Evolutionary conservation across 2,113 vertebrate genomes (phyloP), one percentile per base, ranked within the genome.

Genomic region (Pluvianellus socialis): DNA sequence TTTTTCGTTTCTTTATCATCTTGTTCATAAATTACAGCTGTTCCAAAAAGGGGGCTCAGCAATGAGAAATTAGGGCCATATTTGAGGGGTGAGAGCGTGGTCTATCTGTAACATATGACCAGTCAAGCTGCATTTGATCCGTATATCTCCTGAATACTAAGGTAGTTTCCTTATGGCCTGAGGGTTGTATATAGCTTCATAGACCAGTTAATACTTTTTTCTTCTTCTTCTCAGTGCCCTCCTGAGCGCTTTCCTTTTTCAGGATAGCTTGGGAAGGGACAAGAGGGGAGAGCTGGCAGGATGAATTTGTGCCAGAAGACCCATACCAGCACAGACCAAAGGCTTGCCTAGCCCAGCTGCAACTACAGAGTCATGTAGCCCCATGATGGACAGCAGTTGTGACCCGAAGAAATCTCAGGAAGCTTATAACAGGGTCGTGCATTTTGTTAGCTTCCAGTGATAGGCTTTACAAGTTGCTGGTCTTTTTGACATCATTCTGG

Each of bases 1-100:
- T 65, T 84, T 95, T 88, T 44, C 32, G 9, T 94, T 96, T 80
- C 93, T 95, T 95, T 93, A 96, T 96, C 93, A 42, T 86, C 91
- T 42, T 10, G 53, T 79, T 75, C 86, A 88, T 95, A 95, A 97
- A 96, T 94, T 21, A 23, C 56, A 16, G 35, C 55, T 62, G 73
- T 33, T 83, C 26, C 38, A 14, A 72, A 92, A 71, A 50, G 15
- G 67, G 81, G 91, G 23, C 38, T 85, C 24, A 18, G 72, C 2
- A 9, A 33, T 33, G 74, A 80, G 91, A 59, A 75, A 74, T 42
- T 50, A 14, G 71, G 56, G 65, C 47, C 0, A 0, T 14, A 47
- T 73, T 56, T 40, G 75, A 47, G 52, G 45, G 86, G 61, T 38
- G 66, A 44, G 67, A 71, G 22, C 12, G 0, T 9, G 66, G 44